A percentile compares a stretch with the other conserved stretches of the same genome.
Conservation (phyloP, 2,888 invertebrate genomes). For the Pollenia amentaria region DNA sequence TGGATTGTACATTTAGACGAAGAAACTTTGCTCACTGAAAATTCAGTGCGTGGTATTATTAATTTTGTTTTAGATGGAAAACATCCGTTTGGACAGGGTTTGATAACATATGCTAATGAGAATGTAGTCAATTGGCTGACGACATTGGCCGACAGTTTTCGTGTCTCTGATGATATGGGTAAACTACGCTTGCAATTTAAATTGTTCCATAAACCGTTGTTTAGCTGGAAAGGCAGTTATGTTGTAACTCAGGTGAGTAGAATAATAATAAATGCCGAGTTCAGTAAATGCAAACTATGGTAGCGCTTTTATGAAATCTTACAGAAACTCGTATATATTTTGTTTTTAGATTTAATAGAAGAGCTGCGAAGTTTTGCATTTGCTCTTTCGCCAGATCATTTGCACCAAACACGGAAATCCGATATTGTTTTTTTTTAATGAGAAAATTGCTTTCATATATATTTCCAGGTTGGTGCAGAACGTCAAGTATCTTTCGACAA, state of each 20-base stretch:
- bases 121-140: conserved; percentile 98
- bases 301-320: no score
- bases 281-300: not conserved
- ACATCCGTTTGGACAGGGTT: conserved; percentile 97
- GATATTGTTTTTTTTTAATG: not conserved
- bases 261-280: not conserved
- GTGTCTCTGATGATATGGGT: conserved; percentile 99
- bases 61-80: conserved; percentile 98
- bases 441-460: conserved; percentile 10
- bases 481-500: conserved; percentile 97
- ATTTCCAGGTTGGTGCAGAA: conserved; percentile 92
- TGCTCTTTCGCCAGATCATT: no score
- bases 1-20: conserved; percentile 99
- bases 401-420: no score
- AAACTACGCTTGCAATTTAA: conserved; percentile 96
- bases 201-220: conserved; percentile 96
- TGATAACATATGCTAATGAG: conserved; percentile 98
- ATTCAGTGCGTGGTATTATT: conserved; percentile 94
- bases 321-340: not conserved
- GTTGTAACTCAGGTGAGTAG: conserved; percentile 95
- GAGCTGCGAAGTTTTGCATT: no score
- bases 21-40: conserved; percentile 96
- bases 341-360: not conserved
- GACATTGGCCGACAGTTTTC: conserved; percentile 96
- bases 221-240: conserved; percentile 99